phyloP scores from a whole-genome alignment of 2,113 vertebrate species.

The Corythaeola cristata region DNA sequence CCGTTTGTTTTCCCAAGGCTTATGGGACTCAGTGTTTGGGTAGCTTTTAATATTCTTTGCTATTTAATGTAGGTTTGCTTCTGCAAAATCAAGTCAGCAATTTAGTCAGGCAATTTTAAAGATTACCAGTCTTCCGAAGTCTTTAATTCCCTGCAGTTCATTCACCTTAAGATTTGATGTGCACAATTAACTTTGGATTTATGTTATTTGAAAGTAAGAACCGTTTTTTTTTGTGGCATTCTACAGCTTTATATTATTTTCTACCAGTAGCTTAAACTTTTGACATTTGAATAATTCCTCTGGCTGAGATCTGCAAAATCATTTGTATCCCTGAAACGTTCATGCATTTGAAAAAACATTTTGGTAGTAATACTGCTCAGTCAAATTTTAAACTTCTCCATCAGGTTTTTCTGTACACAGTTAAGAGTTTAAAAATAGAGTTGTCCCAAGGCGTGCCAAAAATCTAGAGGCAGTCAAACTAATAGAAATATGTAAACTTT shows the following conservation, averaged over 20 bases:
- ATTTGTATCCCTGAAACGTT: slow-evolving; percentile 8
- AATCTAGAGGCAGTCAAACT: slow-evolving; percentile 33
- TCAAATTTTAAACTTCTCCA: neutral
- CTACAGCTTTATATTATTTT: neutral
- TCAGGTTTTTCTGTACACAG: neutral
- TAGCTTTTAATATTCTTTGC: neutral
- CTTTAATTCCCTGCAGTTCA: neutral
- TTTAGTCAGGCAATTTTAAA: neutral
- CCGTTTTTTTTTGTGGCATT: neutral
- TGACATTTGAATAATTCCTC: slow-evolving; percentile 13
- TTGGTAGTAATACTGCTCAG: neutral
- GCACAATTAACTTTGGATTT: neutral
- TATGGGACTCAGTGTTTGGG: neutral
- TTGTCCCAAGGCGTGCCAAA: neutral
- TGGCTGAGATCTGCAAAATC: slow-evolving; percentile 9
- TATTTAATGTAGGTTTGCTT: neutral
- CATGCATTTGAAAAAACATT: neutral
- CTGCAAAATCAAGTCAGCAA: neutral
- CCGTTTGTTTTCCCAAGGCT: neutral
- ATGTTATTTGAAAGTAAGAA: neutral
- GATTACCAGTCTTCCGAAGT: neutral
- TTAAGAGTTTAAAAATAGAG: slow-evolving; percentile 47
- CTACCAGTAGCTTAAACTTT: slow-evolving; percentile 7
- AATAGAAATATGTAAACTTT: slow-evolving; percentile 51
- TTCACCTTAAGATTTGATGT: neutral